Evolutionary conservation across 1,140 invertebrate species (phyloP).

Genomic region (Drosophila nigromelanica): DNA sequence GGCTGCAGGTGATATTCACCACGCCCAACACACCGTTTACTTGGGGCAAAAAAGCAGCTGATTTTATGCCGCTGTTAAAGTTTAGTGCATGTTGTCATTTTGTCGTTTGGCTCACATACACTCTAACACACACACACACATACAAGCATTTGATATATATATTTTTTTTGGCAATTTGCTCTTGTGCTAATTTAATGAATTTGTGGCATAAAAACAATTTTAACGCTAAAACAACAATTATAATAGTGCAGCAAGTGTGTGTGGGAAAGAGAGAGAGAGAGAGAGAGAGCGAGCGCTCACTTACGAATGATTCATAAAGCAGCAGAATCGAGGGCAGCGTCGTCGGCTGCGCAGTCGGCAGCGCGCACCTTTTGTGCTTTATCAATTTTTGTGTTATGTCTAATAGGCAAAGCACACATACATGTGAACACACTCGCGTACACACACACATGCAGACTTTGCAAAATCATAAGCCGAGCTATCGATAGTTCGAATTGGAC

Average conservation of each 20-base stretch:
- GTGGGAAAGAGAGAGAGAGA: conserved; percentile 12
- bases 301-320: conserved; percentile 38
- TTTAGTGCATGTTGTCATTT: conserved; percentile 54
- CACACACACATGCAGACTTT: not conserved
- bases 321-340: conserved; percentile 53
- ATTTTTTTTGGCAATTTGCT: conserved; percentile 34
- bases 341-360: conserved; percentile 25
- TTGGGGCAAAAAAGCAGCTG: conserved; percentile 49
- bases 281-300: conserved; percentile 14
- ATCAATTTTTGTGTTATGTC: conserved; percentile 46
- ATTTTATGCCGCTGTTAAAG: conserved; percentile 42
- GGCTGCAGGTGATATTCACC: conserved; percentile 22
- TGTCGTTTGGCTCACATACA: conserved; percentile 38
- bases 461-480: conserved; percentile 32
- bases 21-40: not conserved
- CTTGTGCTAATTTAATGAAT: conserved; percentile 38
- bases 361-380: conserved; percentile 59
- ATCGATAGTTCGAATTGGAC: conserved; percentile 43
- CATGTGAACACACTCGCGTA: not conserved
- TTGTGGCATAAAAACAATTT: conserved; percentile 42
- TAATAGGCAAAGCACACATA: conserved; percentile 24
- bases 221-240: conserved; percentile 23
- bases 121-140: conserved; percentile 1
- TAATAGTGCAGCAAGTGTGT: conserved; percentile 1
- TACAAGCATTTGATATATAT: conserved; percentile 1